Evolutionary conservation across 2,113 vertebrate genomes (phyloP).

Genomic region (Nerophis ophidion): DNA sequence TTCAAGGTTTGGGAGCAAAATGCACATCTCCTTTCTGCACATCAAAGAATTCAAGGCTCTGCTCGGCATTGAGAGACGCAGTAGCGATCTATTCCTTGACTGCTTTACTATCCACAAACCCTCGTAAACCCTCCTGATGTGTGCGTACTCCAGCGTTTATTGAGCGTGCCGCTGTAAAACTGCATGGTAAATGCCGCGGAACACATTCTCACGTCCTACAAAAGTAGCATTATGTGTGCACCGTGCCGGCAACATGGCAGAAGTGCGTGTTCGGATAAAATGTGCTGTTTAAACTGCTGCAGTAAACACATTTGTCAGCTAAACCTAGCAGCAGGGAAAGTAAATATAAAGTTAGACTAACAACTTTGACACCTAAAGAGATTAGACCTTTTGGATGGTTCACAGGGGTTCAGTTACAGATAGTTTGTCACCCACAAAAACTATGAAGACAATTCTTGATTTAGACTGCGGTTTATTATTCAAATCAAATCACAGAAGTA

Average conservation of each 20-base stretch:
- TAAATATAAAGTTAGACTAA: too few species aligned
- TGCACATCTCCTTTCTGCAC: conserved; percentile 52
- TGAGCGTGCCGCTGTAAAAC: conserved; percentile 12
- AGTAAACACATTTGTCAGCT: background rate
- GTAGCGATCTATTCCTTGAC: conserved; percentile 28
- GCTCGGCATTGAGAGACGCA: conserved; percentile 34
- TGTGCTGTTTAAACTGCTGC: background rate
- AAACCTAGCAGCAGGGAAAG: too few species aligned
- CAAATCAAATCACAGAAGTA: too few species aligned
- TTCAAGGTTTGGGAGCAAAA: conserved; percentile 29
- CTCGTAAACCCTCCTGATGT: conserved; percentile 20
- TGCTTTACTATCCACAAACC: conserved; percentile 31
- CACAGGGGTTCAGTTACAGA: too few species aligned
- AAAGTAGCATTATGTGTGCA: background rate
- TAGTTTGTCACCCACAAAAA: too few species aligned
- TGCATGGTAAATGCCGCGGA: conserved; percentile 17
- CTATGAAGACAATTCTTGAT: too few species aligned
- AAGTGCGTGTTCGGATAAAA: background rate
- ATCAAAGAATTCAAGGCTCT: conserved; percentile 56
- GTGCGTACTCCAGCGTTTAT: conserved; percentile 17
- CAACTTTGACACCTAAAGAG: too few species aligned
- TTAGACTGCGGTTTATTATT: too few species aligned
- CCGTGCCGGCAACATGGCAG: background rate
- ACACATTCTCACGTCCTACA: conserved; percentile 2
- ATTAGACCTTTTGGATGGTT: too few species aligned